Evolutionary conservation across 2,888 invertebrate genomes (phyloP).

Genomic region (Bursaphelenchus okinawaensis): DNA sequence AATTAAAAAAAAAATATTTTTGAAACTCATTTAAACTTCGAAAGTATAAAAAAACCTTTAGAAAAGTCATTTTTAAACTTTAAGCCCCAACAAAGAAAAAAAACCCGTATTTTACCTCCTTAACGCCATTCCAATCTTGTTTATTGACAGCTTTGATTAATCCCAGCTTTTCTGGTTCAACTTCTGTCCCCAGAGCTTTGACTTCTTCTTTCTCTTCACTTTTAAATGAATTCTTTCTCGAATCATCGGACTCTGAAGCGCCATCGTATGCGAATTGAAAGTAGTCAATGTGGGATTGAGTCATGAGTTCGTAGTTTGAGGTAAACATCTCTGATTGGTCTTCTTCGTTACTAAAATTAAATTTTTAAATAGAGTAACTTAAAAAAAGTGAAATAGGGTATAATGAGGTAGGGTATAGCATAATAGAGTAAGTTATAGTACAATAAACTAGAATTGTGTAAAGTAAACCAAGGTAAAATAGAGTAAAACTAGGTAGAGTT

Average conservation of each 20-base stretch:
- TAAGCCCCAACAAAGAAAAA: neutral
- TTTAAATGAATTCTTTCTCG: conserved; percentile 24
- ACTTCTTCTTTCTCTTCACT: conserved; percentile 18
- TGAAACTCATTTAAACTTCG: too few species aligned
- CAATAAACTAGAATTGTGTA: too few species aligned
- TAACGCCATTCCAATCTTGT: conserved; percentile 2
- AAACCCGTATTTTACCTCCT: neutral
- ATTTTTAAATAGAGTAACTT: neutral
- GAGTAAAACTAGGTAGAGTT: too few species aligned
- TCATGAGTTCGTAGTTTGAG: conserved; percentile 31
- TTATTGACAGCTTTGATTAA: neutral
- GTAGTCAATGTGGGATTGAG: conserved; percentile 46
- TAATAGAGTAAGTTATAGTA: too few species aligned
- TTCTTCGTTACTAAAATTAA: neutral
- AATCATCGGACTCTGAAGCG: conserved; percentile 31
- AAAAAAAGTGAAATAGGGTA: too few species aligned
- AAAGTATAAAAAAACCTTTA: too few species aligned
- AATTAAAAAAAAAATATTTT: neutral
- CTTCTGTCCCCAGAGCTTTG: neutral
- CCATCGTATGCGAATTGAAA: conserved; percentile 50
- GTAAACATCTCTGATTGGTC: conserved; percentile 3
- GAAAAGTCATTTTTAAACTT: too few species aligned
- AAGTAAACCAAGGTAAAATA: too few species aligned
- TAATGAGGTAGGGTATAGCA: too few species aligned
- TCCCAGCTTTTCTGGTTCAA: conserved; percentile 4